Percentiles rank a stretch among this genome's conserved stretches.
These are phyloP conservation scores for Euproctis similis DNA, from an alignment of 2,888 invertebrate species.

Conservation along the genomic window DNA sequence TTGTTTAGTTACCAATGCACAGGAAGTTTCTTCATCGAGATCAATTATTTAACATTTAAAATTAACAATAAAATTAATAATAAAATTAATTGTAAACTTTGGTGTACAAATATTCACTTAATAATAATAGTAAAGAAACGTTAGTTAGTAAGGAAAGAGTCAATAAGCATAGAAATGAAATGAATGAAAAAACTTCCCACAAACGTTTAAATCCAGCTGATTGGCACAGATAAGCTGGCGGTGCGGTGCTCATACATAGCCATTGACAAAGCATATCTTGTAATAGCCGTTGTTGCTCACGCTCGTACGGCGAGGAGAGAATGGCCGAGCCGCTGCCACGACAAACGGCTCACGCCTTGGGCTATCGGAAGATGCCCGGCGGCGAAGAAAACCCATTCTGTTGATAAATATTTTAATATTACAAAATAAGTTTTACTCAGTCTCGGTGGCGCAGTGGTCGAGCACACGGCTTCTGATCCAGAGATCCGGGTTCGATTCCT, in stretches of 20 bases:
- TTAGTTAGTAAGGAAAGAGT: neutral
- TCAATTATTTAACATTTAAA: conserved; percentile 3
- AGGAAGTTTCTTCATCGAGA: conserved; percentile 22
- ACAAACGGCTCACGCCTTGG: conserved; percentile 68
- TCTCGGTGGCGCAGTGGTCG: too few relatives aligned
- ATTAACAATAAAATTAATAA: too few relatives aligned
- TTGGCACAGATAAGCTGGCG: conserved; percentile 47
- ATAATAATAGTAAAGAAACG: neutral
- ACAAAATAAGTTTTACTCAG: too few relatives aligned
- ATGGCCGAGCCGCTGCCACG: conserved; percentile 54
- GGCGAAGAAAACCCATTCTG: conserved; percentile 71
- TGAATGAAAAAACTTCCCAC: conserved; percentile 25
- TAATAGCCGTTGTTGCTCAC: conserved; percentile 76
- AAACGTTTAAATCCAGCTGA: conserved; percentile 54
- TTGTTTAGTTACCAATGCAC: conserved; percentile 9
- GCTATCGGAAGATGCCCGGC: conserved; percentile 74
- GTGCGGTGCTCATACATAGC: conserved; percentile 64
- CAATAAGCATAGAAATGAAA: conserved; percentile 1
- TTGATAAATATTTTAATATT: too few relatives aligned
- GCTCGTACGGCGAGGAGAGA: conserved; percentile 74
- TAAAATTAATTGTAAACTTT: neutral
- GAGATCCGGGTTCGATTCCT: too few relatives aligned
- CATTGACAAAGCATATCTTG: conserved; percentile 77
- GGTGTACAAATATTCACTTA: neutral
- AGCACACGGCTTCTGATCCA: too few relatives aligned